phyloP scores from a whole-genome alignment of 1,140 invertebrate genomes.

The Drosophila biarmipes region DNA sequence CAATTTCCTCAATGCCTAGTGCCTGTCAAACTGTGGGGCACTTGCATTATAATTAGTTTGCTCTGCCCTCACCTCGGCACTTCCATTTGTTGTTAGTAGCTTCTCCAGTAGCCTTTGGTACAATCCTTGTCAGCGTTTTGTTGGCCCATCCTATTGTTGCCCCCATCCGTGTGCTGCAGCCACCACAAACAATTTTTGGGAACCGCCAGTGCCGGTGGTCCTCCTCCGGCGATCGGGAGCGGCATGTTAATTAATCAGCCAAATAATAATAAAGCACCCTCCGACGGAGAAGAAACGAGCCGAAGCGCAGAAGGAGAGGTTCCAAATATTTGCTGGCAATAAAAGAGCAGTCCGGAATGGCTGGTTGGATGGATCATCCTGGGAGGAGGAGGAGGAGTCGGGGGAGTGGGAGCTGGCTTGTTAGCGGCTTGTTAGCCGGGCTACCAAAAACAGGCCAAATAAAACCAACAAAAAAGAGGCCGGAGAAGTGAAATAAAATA shows the following conservation, averaged over 20 bases:
- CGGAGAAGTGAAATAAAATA: slow-evolving; percentile 44
- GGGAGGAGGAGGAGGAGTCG: slow-evolving; percentile 8
- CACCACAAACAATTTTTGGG: slow-evolving; percentile 11
- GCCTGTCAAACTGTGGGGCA: not conserved
- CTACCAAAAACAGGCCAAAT: slow-evolving; percentile 47
- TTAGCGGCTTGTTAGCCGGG: slow-evolving; percentile 74
- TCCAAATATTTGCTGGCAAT: slow-evolving; percentile 72
- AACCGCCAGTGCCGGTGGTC: slow-evolving; percentile 62
- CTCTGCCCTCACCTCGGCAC: not conserved
- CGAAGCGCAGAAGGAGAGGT: slow-evolving; percentile 41
- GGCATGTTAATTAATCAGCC: slow-evolving; percentile 79
- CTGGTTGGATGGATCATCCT: slow-evolving; percentile 49
- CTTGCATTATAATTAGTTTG: slow-evolving; percentile 12
- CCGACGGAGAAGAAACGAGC: slow-evolving; percentile 51
- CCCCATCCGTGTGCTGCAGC: slow-evolving; percentile 12
- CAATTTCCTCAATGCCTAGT: no score
- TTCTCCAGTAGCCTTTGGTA: slow-evolving; percentile 11
- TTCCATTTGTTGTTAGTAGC: not conserved
- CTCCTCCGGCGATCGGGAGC: slow-evolving; percentile 31
- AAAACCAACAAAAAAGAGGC: slow-evolving; percentile 25
- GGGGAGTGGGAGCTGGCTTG: slow-evolving; percentile 51
- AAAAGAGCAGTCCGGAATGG: slow-evolving; percentile 52
- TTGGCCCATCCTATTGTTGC: slow-evolving; percentile 8
- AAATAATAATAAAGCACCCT: slow-evolving; percentile 67
- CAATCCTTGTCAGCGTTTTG: slow-evolving; percentile 52